phyloP scores from a whole-genome alignment of 2,888 invertebrate species.

The Plutella xylostella region DNA sequence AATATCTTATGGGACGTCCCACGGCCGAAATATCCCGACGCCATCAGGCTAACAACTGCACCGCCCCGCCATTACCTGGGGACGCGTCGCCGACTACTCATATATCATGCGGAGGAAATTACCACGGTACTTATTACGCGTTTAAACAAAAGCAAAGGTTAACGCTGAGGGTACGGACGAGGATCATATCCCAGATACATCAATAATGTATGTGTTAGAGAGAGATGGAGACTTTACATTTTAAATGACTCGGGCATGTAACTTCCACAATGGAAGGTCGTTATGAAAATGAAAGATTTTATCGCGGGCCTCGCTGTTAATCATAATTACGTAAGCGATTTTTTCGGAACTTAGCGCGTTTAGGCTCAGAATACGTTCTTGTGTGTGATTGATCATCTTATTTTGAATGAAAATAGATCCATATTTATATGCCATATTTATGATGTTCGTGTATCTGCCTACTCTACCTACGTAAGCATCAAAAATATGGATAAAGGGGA shows the following conservation, averaged over 20 bases:
- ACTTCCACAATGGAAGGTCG: constrained; percentile 10
- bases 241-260: constrained; percentile 6
- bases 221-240: constrained; percentile 3
- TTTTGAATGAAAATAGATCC: no score
- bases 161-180: constrained; percentile 17
- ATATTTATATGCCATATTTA: not conserved
- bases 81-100: constrained; percentile 23
- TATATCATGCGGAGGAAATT: constrained; percentile 29
- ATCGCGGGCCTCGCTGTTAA: constrained; percentile 6
- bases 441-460: not conserved
- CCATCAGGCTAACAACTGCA: constrained; percentile 18
- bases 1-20: constrained; percentile 30
- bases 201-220: constrained; percentile 7
- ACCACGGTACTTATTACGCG: constrained; percentile 34
- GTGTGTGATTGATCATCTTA: no score
- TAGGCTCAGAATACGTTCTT: no score
- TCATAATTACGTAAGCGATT: constrained; percentile 6
- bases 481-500: no score
- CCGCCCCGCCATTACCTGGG: constrained; percentile 36
- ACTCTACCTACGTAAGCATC: no score
- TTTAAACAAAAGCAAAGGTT: constrained; percentile 35
- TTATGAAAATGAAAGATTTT: constrained; percentile 10
- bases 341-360: no score
- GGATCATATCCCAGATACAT: constrained; percentile 6
- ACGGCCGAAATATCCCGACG: constrained; percentile 26